A percentile compares a stretch with the other conserved stretches of the same genome.
Evolutionary conservation across 1,140 invertebrate genomes (phyloP).

Genomic region (Trachymyrmex septentrionalis): DNA sequence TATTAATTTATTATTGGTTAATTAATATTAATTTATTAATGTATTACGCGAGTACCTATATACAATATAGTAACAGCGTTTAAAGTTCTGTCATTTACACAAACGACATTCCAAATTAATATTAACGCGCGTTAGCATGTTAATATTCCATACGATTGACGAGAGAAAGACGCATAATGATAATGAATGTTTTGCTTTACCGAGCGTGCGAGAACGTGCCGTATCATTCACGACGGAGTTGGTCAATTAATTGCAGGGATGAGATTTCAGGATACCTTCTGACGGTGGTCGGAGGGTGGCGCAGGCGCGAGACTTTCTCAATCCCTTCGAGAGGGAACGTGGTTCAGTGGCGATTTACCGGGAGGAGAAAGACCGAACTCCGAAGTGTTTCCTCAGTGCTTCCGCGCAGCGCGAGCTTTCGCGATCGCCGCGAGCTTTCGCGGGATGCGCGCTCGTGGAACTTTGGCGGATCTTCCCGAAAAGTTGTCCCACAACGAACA

Average conservation of each 20-base stretch:
- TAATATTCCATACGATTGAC: not conserved
- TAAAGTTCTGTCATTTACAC: not conserved
- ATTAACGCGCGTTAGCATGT: not conserved
- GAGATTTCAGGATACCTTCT: conserved; percentile 11
- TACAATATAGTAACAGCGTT: not conserved
- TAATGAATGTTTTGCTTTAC: not conserved
- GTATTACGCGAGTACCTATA: not conserved
- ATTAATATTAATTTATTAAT: not conserved
- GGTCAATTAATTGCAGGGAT: conserved; percentile 16
- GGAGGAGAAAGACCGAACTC: conserved; percentile 35
- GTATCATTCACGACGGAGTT: not conserved
- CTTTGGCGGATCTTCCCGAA: not conserved
- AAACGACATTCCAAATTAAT: not conserved
- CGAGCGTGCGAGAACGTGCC: not conserved
- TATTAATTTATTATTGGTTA: not conserved
- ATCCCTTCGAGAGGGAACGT: conserved; percentile 46
- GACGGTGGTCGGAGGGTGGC: conserved; percentile 35
- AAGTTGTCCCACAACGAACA: not conserved
- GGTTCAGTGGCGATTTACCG: conserved; percentile 38
- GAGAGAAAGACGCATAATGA: not conserved
- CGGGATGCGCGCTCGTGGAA: not conserved
- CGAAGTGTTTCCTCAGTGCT: conserved; percentile 51
- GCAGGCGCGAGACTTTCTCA: conserved; percentile 52
- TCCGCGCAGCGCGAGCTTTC: conserved; percentile 44
- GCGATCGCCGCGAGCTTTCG: conserved; percentile 11